Conservation (phyloP, 2,888 invertebrate species). For the Odontomyia ornata region DNA sequence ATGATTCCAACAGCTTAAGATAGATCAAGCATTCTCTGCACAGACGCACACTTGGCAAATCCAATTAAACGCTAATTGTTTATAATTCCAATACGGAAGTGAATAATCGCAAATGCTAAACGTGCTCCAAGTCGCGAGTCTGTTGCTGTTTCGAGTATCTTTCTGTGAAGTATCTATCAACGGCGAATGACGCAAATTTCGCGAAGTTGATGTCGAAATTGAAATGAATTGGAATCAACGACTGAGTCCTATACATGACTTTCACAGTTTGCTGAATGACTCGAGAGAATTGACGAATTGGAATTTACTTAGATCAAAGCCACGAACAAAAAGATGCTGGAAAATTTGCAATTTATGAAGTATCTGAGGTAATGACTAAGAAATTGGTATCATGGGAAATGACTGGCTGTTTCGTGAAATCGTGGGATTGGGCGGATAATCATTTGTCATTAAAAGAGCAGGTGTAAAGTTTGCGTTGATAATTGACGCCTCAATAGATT, state of each 20-base stretch:
- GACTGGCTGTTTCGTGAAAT: not conserved
- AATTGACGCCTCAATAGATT: too few relatives aligned
- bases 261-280: not conserved
- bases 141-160: not conserved
- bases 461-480: too few relatives aligned
- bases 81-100: conserved; percentile 39
- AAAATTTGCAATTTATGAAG: not conserved
- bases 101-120: conserved; percentile 27
- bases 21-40: not conserved
- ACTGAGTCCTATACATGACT: not conserved
- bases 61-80: conserved; percentile 39
- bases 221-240: not conserved
- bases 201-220: not conserved
- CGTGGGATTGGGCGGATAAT: not conserved
- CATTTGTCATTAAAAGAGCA: too few relatives aligned
- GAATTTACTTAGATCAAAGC: not conserved
- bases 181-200: conserved; percentile 29
- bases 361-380: not conserved
- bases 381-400: not conserved
- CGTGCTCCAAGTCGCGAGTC: conserved; percentile 11
- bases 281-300: not conserved
- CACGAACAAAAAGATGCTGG: not conserved
- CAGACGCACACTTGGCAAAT: conserved; percentile 25
- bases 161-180: conserved; percentile 19
- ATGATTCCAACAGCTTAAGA: not conserved